These are phyloP conservation scores for Merops nubicus DNA, from an alignment of 2,113 vertebrate species.

Conservation along the genomic window DNA sequence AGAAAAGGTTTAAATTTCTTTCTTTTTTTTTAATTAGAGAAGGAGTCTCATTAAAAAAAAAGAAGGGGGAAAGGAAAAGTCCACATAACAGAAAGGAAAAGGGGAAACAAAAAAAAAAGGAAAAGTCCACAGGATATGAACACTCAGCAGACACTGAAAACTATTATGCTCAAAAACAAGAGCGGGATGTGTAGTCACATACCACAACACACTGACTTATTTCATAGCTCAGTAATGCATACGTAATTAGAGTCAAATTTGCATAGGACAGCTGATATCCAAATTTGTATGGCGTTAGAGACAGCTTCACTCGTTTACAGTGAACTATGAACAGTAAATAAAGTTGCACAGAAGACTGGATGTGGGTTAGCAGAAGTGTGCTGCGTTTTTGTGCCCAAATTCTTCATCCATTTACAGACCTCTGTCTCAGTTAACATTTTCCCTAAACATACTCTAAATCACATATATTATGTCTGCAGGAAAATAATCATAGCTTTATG, in stretches of 20 bases:
- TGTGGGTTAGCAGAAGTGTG: not conserved
- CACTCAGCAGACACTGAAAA: conserved; percentile 31
- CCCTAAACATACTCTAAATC: not conserved
- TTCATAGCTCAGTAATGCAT: conserved; percentile 44
- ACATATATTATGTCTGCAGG: not conserved
- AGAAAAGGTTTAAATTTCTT: not conserved
- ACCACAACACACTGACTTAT: conserved; percentile 44
- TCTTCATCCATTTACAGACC: not conserved
- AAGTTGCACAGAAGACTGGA: not conserved
- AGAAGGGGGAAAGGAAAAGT: not conserved
- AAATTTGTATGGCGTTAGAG: conserved; percentile 2
- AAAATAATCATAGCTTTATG: conserved; percentile 52
- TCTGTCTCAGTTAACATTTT: not conserved
- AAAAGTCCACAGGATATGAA: conserved; percentile 40
- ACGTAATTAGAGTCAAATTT: conserved; percentile 47
- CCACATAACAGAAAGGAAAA: conserved; percentile 28
- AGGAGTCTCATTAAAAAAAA: not conserved
- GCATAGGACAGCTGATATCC: conserved; percentile 42
- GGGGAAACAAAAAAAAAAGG: not conserved
- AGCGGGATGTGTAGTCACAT: conserved; percentile 45
- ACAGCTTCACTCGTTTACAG: not conserved
- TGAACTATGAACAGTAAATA: not conserved
- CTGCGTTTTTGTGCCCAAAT: not conserved
- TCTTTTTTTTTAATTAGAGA: not conserved
- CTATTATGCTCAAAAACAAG: conserved; percentile 60